A percentile compares a stretch with the other conserved stretches of the same genome.
Conservation (phyloP, 2,113 vertebrate species). For the Rhineura floridana region DNA sequence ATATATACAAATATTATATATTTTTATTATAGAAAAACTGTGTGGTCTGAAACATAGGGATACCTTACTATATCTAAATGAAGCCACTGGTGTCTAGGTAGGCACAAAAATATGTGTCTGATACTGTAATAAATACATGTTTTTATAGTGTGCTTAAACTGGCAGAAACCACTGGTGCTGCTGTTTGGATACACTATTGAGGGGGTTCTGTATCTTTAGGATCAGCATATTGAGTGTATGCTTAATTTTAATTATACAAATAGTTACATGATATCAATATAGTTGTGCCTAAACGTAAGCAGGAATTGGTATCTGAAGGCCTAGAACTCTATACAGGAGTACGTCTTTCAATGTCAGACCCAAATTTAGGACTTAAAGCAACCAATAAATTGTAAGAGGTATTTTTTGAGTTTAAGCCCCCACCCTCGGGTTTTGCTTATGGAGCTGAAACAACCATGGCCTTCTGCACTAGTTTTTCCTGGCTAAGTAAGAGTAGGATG, state of each 20-base stretch:
- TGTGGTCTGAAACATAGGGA: no score
- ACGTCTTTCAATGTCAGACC: no score
- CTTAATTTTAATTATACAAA: not conserved
- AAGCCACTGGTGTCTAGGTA: no score
- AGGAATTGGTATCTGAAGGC: not conserved
- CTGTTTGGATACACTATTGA: not conserved
- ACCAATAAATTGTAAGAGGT: not conserved
- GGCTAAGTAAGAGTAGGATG: not conserved
- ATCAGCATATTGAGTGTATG: not conserved
- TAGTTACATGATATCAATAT: not conserved
- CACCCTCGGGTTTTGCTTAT: no score
- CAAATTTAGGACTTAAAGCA: not conserved
- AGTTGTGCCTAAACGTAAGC: not conserved
- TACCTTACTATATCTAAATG: no score
- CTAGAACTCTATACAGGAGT: not conserved
- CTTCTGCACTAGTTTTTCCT: not conserved
- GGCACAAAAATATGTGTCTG: not conserved
- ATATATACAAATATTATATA: no score
- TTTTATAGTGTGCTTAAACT: not conserved
- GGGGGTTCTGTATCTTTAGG: not conserved
- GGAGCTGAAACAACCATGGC: not conserved
- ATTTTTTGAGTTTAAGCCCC: no score
- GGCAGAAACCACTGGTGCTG: not conserved
- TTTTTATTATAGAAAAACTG: no score
- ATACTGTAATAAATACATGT: not conserved